phyloP scores from a whole-genome alignment of 1,140 invertebrate species.

The Diorhabda carinulata region DNA sequence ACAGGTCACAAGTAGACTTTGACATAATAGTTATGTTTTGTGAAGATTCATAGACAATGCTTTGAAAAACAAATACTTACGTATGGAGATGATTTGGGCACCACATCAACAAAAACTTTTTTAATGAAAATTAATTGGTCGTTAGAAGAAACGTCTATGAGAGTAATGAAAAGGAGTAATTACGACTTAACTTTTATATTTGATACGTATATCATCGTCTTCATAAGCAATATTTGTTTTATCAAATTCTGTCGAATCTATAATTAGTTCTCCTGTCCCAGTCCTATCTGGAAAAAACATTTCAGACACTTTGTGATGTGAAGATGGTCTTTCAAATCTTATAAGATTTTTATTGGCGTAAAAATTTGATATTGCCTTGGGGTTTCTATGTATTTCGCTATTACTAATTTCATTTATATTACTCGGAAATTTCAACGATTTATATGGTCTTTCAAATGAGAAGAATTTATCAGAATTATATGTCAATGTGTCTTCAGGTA shows the following conservation, averaged over 20 bases:
- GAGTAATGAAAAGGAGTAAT: neutral
- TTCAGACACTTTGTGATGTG: constrained; percentile 34
- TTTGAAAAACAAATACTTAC: neutral
- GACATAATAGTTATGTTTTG: neutral
- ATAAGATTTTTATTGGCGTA: constrained; percentile 24
- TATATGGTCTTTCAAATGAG: neutral
- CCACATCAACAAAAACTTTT: neutral
- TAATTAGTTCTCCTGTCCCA: constrained; percentile 47
- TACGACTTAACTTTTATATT: neutral
- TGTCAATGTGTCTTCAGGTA: constrained; percentile 13
- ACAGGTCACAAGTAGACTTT: too few relatives aligned
- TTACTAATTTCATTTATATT: constrained; percentile 10
- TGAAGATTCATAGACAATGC: neutral
- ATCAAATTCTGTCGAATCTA: constrained; percentile 36
- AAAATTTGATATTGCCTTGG: constrained; percentile 26
- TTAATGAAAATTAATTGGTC: neutral
- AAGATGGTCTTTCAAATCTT: constrained; percentile 35
- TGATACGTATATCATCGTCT: constrained; percentile 19
- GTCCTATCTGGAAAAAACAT: constrained; percentile 49
- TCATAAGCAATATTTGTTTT: constrained; percentile 13
- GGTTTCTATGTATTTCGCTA: constrained; percentile 22
- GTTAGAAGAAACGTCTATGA: neutral
- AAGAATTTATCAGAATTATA: constrained; percentile 24
- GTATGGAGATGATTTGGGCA: neutral
- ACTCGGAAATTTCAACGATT: constrained; percentile 6